Conservation (phyloP, 2,797 vertebrate species). For the Myotis planiceps region DNA sequence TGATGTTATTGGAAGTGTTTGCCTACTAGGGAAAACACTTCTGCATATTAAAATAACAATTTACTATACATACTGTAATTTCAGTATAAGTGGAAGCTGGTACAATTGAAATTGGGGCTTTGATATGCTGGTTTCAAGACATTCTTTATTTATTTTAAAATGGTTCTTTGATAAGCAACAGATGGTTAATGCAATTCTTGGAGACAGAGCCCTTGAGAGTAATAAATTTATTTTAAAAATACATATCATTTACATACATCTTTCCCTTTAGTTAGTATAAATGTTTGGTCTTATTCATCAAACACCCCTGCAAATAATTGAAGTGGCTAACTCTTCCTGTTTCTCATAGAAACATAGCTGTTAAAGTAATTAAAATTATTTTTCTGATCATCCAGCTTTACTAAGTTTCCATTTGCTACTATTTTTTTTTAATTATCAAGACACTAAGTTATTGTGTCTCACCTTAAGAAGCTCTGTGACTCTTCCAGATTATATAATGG, state of each 20-base stretch:
- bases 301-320: not conserved
- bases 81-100: not conserved
- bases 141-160: constrained; percentile 17
- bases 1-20: not conserved
- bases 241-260: not conserved
- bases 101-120: not conserved
- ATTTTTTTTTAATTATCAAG: not conserved
- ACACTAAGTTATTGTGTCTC: not conserved
- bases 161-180: not conserved
- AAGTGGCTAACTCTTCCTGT: not conserved
- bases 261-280: not conserved
- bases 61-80: not conserved
- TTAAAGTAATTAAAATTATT: not conserved
- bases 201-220: not conserved
- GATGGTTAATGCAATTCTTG: not conserved
- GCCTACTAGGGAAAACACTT: not conserved
- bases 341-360: not conserved
- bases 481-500: not conserved
- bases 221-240: not conserved
- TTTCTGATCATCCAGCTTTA: not conserved
- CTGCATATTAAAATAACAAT: constrained; percentile 22
- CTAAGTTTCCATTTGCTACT: not conserved
- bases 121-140: not conserved
- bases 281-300: constrained; percentile 4
- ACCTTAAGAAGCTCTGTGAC: not conserved